A percentile compares a stretch with the other conserved stretches of the same genome.
Conservation (phyloP, 2,888 invertebrate genomes). For the Poecilus cupreus region DNA sequence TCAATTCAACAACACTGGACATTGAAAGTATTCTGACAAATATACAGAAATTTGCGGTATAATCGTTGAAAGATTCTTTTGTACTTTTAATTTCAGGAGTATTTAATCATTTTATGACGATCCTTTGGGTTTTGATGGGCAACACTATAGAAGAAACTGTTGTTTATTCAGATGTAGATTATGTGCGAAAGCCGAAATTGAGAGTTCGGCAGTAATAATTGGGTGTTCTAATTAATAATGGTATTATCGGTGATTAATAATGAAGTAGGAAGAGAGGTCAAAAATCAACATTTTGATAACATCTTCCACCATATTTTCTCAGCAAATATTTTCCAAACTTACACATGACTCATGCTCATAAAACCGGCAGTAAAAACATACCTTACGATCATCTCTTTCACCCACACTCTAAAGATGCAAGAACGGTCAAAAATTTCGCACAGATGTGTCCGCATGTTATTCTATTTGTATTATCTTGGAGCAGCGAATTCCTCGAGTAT, state of each 20-base stretch:
- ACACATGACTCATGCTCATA: neutral
- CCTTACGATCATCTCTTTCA: neutral
- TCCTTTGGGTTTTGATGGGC: too few species aligned
- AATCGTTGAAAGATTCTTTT: too few species aligned
- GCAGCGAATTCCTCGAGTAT: constrained; percentile 68
- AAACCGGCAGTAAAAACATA: too few species aligned
- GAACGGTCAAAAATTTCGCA: constrained; percentile 63
- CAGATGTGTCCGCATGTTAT: constrained; percentile 66
- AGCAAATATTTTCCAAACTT: constrained; percentile 32
- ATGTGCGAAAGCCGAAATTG: too few species aligned
- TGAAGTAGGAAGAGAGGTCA: neutral
- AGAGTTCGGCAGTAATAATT: too few species aligned
- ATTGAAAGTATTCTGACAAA: too few species aligned
- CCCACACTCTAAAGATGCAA: constrained; percentile 15
- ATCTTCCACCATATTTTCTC: constrained; percentile 15
- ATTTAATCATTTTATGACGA: too few species aligned
- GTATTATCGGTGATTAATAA: neutral
- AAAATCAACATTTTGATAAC: neutral
- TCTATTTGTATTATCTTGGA: constrained; percentile 68
- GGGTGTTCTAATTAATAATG: neutral
- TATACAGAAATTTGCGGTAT: too few species aligned
- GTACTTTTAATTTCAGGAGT: too few species aligned
- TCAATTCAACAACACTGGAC: too few species aligned
- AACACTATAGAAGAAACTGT: too few species aligned
- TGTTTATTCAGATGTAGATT: too few species aligned